Percentiles rank a stretch among this genome's conserved stretches.
Evolutionary conservation across 2,888 invertebrate genomes (phyloP).

Genomic region (Electrophaes corylata): DNA sequence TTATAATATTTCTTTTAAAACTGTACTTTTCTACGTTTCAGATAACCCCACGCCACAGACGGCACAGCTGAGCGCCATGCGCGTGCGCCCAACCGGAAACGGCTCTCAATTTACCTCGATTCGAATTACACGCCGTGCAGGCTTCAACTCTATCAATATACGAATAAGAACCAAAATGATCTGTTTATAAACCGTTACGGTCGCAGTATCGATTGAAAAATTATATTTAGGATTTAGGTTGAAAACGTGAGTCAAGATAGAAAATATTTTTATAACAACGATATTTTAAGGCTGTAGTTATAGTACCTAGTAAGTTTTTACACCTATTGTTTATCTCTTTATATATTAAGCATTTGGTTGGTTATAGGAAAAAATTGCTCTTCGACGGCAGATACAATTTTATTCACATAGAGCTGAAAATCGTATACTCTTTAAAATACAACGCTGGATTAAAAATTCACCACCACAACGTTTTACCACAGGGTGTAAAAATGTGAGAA

Average conservation of each 20-base stretch:
- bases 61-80: conserved; percentile 54
- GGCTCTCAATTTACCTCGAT: conserved; percentile 62
- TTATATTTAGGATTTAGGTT: conserved; percentile 29
- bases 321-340: neutral
- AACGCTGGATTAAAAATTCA: too few species aligned
- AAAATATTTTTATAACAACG: conserved; percentile 20
- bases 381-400: too few species aligned
- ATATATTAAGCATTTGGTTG: neutral
- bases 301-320: conserved; percentile 12
- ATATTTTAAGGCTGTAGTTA: conserved; percentile 29
- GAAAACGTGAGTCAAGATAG: conserved; percentile 30
- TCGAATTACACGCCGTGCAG: conserved; percentile 52
- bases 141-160: conserved; percentile 21
- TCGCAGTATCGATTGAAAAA: conserved; percentile 30
- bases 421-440: too few species aligned
- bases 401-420: too few species aligned
- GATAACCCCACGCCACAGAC: conserved; percentile 76
- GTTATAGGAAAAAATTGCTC: too few species aligned
- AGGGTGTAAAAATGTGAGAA: too few species aligned
- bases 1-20: conserved; percentile 1
- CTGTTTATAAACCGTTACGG: conserved; percentile 16
- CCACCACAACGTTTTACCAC: too few species aligned
- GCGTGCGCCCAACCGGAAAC: conserved; percentile 57
- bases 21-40: conserved; percentile 52
- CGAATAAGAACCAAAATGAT: conserved; percentile 30